phyloP scores from a whole-genome alignment of 2,797 vertebrate genomes.

The Tangara arthus region DNA sequence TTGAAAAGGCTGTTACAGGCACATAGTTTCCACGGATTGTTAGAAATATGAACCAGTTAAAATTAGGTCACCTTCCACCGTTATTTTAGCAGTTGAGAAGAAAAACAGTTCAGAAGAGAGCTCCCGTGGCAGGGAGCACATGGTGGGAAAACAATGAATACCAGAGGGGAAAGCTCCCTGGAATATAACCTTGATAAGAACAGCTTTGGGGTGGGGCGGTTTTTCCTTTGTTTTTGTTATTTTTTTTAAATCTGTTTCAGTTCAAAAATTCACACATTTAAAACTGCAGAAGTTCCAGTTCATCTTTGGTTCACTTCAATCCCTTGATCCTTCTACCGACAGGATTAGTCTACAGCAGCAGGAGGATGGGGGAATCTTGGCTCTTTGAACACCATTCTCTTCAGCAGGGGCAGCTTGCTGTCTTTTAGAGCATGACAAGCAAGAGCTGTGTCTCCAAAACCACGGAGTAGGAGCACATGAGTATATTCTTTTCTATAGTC shows the following conservation, averaged over 20 bases:
- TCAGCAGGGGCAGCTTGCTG: neutral
- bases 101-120: conserved; percentile 44
- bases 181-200: conserved; percentile 11
- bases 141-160: conserved; percentile 1
- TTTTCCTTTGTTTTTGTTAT: neutral
- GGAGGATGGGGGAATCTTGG: neutral
- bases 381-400: neutral
- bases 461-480: neutral
- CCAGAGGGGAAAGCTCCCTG: neutral
- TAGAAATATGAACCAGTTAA: conserved; percentile 58
- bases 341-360: neutral
- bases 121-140: neutral
- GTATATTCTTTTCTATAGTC: neutral
- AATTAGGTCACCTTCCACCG: conserved; percentile 48
- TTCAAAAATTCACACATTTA: conserved; percentile 10
- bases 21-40: conserved; percentile 59
- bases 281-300: conserved; percentile 21
- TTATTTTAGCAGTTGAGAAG: conserved; percentile 48
- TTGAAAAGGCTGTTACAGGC: conserved; percentile 27
- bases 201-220: neutral
- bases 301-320: neutral
- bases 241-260: neutral
- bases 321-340: neutral
- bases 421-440: neutral
- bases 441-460: neutral